These are phyloP conservation scores for Jaculus jaculus DNA, from an alignment of 2,113 vertebrate species.

Conservation along the genomic window DNA sequence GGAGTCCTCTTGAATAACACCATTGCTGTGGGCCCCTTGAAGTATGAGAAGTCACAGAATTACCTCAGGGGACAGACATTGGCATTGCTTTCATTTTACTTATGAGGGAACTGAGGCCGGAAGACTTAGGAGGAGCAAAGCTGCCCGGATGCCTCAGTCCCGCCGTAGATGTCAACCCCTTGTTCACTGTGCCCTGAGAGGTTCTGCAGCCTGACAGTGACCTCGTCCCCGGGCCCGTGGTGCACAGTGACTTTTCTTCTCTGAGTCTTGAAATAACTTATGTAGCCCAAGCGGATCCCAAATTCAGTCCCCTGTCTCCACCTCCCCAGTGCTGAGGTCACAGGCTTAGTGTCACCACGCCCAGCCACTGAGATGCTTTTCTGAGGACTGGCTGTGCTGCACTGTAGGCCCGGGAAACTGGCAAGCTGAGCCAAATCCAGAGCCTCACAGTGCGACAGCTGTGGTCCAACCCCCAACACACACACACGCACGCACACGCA, in stretches of 20 bases:
- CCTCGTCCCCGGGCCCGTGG: accelerated
- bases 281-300: neutral
- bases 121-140: neutral
- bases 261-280: neutral
- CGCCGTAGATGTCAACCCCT: neutral
- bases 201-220: neutral
- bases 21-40: neutral
- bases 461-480: neutral
- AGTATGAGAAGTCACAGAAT: neutral
- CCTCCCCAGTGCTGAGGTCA: neutral
- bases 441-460: neutral
- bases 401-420: neutral
- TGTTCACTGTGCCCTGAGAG: neutral
- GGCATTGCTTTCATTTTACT: neutral
- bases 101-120: neutral
- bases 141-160: neutral
- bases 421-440: neutral
- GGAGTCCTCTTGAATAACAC: neutral
- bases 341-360: neutral
- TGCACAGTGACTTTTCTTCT: neutral
- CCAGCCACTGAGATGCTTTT: accelerated
- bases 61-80: neutral
- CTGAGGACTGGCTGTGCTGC: too few relatives aligned
- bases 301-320: neutral
- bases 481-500: too few relatives aligned